A percentile compares a stretch with the other conserved stretches of the same genome.
Conservation (phyloP, 2,888 invertebrate genomes). For the Drosophila rubida region DNA sequence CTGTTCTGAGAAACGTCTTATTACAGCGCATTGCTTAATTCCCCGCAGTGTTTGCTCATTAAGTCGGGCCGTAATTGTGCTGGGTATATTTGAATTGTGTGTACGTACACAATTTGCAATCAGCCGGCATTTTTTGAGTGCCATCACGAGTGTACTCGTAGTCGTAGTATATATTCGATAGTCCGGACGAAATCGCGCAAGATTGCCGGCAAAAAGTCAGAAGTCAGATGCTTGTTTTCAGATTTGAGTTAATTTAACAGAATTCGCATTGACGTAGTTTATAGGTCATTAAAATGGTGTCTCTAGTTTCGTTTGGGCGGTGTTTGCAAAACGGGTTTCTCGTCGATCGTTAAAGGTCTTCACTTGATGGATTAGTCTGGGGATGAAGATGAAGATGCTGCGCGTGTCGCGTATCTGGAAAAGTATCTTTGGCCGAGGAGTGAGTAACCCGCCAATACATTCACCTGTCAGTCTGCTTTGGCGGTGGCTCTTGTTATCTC, state of each 20-base stretch:
- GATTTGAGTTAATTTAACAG: constrained; percentile 10
- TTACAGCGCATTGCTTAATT: not conserved
- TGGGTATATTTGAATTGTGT: constrained; percentile 16
- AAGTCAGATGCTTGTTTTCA: constrained; percentile 17
- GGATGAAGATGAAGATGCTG: constrained; percentile 14
- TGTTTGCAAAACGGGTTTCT: constrained; percentile 36
- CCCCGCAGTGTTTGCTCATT: not conserved
- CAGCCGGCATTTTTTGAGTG: constrained; percentile 35
- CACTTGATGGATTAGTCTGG: constrained; percentile 39
- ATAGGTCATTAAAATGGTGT: constrained; percentile 52
- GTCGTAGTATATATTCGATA: constrained; percentile 1
- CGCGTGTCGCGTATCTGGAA: constrained; percentile 11
- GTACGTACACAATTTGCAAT: constrained; percentile 35
- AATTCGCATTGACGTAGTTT: constrained; percentile 35
- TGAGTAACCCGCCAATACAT: constrained; percentile 17
- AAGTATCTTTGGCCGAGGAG: constrained; percentile 17
- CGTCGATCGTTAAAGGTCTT: constrained; percentile 11
- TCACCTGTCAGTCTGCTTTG: constrained; percentile 37
- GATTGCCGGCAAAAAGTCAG: constrained; percentile 28
- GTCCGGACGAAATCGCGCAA: constrained; percentile 6
- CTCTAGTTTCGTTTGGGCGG: constrained; percentile 35
- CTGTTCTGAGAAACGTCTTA: not conserved
- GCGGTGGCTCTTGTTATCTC: constrained; percentile 32
- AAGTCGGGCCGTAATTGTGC: constrained; percentile 8
- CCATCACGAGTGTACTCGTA: constrained; percentile 1